Conservation (phyloP, 2,797 vertebrate species). For the Chrysocyon brachyurus region DNA sequence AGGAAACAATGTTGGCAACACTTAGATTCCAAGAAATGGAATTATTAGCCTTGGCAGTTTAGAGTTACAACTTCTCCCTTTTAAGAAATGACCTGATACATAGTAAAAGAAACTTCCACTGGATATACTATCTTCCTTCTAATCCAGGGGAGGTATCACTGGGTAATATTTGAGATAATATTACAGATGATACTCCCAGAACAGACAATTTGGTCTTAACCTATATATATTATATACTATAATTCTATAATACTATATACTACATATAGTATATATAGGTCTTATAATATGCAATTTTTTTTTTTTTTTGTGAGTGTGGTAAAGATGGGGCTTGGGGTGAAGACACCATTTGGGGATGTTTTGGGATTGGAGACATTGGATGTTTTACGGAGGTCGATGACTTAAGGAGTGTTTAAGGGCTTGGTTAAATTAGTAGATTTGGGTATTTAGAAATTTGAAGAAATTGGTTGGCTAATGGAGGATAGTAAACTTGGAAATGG, state of each 20-base stretch:
- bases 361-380: neutral
- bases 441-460: neutral
- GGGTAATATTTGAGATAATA: neutral
- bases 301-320: neutral
- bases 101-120: neutral
- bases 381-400: neutral
- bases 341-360: neutral
- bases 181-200: neutral
- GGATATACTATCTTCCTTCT: neutral
- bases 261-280: too few species aligned
- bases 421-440: neutral
- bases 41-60: neutral
- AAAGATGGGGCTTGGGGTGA: neutral
- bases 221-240: too few species aligned
- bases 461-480: neutral
- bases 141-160: neutral
- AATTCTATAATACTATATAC: too few species aligned
- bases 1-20: neutral
- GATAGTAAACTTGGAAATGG: neutral
- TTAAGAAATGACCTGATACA: neutral
- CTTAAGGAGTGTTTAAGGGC: neutral
- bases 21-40: neutral
- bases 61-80: neutral
- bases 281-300: too few species aligned
- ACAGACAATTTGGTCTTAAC: neutral